Evolutionary conservation across 2,113 vertebrate genomes (phyloP).

Genomic region (Sceloporus undulatus): DNA sequence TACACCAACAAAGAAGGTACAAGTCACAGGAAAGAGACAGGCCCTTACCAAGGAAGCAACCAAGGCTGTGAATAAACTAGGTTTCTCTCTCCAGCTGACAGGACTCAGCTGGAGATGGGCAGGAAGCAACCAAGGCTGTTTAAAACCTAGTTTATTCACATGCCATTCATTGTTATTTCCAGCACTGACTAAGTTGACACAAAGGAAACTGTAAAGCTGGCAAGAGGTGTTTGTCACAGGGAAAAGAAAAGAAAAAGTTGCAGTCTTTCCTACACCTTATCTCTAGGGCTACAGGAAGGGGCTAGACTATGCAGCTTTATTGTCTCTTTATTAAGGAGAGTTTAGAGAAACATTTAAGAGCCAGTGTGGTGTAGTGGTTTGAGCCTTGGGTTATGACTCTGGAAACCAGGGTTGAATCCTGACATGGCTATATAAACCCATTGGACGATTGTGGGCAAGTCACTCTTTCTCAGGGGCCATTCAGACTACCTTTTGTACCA

Average conservation of each 20-base stretch:
- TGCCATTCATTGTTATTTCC: constrained; percentile 11
- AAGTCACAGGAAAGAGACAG: constrained; percentile 22
- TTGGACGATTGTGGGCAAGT: too few relatives aligned
- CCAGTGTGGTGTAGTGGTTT: too few relatives aligned
- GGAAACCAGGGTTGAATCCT: too few relatives aligned
- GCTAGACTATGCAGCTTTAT: neutral
- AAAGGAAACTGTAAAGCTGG: neutral
- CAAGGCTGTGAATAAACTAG: too few relatives aligned
- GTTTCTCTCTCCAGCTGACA: constrained; percentile 23
- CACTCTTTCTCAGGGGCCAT: too few relatives aligned
- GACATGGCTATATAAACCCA: too few relatives aligned
- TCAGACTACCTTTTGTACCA: too few relatives aligned
- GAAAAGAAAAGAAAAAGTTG: too few relatives aligned
- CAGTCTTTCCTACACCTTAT: neutral
- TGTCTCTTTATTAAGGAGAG: neutral
- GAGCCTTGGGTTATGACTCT: too few relatives aligned
- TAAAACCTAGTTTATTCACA: constrained; percentile 1
- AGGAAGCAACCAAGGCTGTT: constrained; percentile 27
- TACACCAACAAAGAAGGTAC: neutral
- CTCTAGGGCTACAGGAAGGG: neutral
- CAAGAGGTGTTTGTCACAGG: neutral
- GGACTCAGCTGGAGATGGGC: constrained; percentile 6
- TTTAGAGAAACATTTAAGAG: neutral
- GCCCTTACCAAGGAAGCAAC: constrained; percentile 13
- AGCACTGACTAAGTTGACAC: neutral